These are phyloP conservation scores for Peribatodes rhomboidaria DNA, from an alignment of 2,888 invertebrate species.

Conservation along the genomic window DNA sequence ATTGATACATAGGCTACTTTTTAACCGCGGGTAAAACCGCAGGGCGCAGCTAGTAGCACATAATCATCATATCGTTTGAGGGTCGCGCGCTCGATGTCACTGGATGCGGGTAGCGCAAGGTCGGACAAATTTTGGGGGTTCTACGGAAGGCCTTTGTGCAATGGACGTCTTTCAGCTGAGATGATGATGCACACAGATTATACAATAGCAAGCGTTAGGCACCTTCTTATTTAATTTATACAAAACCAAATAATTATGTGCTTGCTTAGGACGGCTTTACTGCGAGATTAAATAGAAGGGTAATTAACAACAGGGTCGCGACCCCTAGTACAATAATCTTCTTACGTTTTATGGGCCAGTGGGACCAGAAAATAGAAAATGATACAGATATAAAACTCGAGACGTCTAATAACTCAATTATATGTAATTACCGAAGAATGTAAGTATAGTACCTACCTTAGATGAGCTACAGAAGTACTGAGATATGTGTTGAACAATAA, in stretches of 20 bases:
- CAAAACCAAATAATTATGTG: slow-evolving; percentile 37
- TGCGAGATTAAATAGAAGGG: slow-evolving; percentile 57
- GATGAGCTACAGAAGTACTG: background rate
- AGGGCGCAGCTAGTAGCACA: too few relatives aligned
- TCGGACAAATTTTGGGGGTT: too few relatives aligned
- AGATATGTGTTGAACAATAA: background rate
- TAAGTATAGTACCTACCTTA: too few relatives aligned
- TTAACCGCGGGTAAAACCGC: too few relatives aligned
- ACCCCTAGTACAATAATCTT: slow-evolving; percentile 23
- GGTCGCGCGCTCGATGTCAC: too few relatives aligned
- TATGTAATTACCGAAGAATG: too few relatives aligned
- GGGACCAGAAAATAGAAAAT: slow-evolving; percentile 21
- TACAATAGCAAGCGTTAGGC: background rate
- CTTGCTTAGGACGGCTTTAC: slow-evolving; percentile 62
- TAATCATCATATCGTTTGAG: too few relatives aligned
- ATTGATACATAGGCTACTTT: too few relatives aligned
- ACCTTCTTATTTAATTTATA: slow-evolving; percentile 10
- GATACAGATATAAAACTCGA: background rate
- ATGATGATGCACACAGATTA: background rate
- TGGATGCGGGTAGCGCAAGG: too few relatives aligned
- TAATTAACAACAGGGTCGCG: slow-evolving; percentile 50
- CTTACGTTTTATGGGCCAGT: slow-evolving; percentile 27
- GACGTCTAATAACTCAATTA: too few relatives aligned
- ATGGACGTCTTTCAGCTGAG: too few relatives aligned
- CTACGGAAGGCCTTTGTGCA: too few relatives aligned